Evolutionary conservation across 2,888 invertebrate species (phyloP).

Genomic region (Thereva unica): DNA sequence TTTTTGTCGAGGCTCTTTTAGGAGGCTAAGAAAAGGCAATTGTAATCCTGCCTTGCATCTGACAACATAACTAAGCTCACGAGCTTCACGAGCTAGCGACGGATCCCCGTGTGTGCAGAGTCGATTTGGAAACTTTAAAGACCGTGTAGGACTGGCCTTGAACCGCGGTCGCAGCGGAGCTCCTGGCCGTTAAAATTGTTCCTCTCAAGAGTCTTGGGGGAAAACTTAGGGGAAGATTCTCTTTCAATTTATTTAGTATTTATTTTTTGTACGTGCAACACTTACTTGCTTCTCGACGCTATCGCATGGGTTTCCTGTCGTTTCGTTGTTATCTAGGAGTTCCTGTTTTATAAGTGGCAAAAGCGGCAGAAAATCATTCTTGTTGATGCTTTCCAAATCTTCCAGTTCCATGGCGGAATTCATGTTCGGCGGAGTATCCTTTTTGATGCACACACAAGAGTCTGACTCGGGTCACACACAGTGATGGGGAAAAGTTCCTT

Average conservation of each 20-base stretch:
- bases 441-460: neutral
- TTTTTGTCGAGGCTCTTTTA: neutral
- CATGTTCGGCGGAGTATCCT: slow-evolving; percentile 18
- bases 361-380: slow-evolving; percentile 56
- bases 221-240: neutral
- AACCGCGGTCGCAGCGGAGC: neutral
- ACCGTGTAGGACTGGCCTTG: slow-evolving; percentile 19
- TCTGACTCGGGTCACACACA: neutral
- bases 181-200: slow-evolving; percentile 2
- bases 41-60: slow-evolving; percentile 2
- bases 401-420: slow-evolving; percentile 54
- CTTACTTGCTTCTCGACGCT: slow-evolving; percentile 59
- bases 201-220: neutral
- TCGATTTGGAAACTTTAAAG: neutral
- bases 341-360: slow-evolving; percentile 57
- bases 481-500: too few relatives aligned
- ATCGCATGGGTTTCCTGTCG: slow-evolving; percentile 55
- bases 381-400: slow-evolving; percentile 54
- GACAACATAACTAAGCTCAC: too few relatives aligned
- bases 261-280: neutral
- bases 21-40: neutral
- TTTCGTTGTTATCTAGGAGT: slow-evolving; percentile 44
- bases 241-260: neutral
- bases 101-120: slow-evolving; percentile 5
- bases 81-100: too few relatives aligned